Percentiles rank a stretch among this genome's conserved stretches.
Conservation (phyloP, 2,888 invertebrate genomes). For the Esperia sulphurella region DNA sequence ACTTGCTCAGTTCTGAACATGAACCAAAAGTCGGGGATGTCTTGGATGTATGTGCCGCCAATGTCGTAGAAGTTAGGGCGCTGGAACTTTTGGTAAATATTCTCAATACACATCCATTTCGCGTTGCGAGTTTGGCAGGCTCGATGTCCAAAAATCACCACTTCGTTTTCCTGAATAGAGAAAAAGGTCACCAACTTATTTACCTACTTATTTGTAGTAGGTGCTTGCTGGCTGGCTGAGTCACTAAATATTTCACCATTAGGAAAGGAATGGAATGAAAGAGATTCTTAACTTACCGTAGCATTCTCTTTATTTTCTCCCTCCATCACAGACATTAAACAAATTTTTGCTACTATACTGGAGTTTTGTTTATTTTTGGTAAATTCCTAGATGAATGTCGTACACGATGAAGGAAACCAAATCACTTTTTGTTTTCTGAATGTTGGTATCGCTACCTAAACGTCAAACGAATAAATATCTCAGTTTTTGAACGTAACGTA, state of each 20-base stretch:
- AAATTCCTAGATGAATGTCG: no score
- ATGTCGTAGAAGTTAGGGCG: constrained; percentile 60
- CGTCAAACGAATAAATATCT: no score
- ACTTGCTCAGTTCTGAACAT: constrained; percentile 51
- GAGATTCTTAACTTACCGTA: background rate
- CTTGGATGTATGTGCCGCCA: constrained; percentile 57
- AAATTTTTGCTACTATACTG: background rate
- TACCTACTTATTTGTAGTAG: no score
- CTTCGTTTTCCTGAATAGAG: constrained; percentile 29
- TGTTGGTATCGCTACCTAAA: no score
- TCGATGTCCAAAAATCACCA: constrained; percentile 46
- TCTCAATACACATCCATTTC: constrained; percentile 52
- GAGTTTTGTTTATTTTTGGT: background rate
- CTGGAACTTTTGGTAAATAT: constrained; percentile 54
- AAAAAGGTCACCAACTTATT: no score
- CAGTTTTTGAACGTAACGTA: no score
- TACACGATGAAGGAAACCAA: no score
- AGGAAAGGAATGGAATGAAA: no score
- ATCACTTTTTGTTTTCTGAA: no score
- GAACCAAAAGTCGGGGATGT: constrained; percentile 58
- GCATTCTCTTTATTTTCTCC: background rate
- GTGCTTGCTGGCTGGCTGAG: no score
- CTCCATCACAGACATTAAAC: background rate
- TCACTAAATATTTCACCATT: no score
- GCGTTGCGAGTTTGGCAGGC: constrained; percentile 48